Percentiles rank a stretch among this genome's conserved stretches.
phyloP scores from a whole-genome alignment of 2,888 invertebrate species.

The Leucophenga maculata region DNA sequence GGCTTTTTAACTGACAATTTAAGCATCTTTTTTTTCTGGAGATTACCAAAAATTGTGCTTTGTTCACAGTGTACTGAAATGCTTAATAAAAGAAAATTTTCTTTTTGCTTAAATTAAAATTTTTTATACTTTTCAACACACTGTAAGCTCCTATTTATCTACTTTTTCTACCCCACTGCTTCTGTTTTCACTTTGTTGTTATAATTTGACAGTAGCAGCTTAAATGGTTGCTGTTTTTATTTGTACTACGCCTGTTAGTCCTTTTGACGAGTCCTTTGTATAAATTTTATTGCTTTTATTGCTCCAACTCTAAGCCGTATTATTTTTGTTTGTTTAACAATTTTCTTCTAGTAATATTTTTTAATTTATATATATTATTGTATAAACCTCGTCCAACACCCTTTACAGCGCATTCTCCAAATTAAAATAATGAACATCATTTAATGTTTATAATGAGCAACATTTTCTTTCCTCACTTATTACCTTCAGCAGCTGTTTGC shows the following conservation, averaged over 20 bases:
- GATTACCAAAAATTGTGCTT: conserved; percentile 5
- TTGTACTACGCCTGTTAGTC: neutral
- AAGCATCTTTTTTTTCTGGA: conserved; percentile 19
- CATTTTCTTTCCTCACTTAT: neutral
- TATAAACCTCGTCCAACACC: too few relatives aligned
- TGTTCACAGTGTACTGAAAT: neutral
- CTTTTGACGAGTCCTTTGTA: neutral
- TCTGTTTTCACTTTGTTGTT: too few relatives aligned
- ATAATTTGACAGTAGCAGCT: neutral
- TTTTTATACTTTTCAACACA: too few relatives aligned
- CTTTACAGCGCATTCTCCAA: neutral
- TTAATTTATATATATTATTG: too few relatives aligned
- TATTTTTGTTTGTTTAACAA: too few relatives aligned
- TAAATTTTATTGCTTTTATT: neutral
- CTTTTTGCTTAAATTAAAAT: too few relatives aligned
- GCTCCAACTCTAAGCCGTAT: neutral
- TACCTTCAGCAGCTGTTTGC: neutral
- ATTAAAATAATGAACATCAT: conserved; percentile 21
- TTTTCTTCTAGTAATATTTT: too few relatives aligned
- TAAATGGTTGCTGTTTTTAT: neutral
- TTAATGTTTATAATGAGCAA: conserved; percentile 6
- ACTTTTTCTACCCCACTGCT: too few relatives aligned
- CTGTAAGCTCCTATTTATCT: too few relatives aligned
- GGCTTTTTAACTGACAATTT: neutral
- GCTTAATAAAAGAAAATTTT: too few relatives aligned